These are phyloP conservation scores for Sphaerophoria taeniata DNA, from an alignment of 2,888 invertebrate species.

Conservation along the genomic window DNA sequence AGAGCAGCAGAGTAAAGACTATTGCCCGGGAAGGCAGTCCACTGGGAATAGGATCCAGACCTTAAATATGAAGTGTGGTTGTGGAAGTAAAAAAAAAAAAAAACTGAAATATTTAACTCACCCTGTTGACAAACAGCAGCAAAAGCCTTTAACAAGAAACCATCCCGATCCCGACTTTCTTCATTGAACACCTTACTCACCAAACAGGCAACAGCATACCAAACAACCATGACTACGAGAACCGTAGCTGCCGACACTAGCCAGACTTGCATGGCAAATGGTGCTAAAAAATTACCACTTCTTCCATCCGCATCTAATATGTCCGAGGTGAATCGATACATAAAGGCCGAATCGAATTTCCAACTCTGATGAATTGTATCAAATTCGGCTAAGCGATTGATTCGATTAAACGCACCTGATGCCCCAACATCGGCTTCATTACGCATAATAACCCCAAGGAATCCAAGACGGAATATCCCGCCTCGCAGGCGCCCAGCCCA, in stretches of 20 bases:
- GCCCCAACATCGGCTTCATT: constrained; percentile 81
- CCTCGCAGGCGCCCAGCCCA: constrained; percentile 80
- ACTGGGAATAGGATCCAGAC: constrained; percentile 78
- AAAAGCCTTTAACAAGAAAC: constrained; percentile 76
- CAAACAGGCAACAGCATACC: constrained; percentile 77
- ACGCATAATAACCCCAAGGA: constrained; percentile 79
- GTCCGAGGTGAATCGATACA: constrained; percentile 80
- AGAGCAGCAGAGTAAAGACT: constrained; percentile 78
- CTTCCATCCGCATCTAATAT: constrained; percentile 76
- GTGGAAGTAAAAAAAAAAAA: background rate
- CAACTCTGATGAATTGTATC: constrained; percentile 81
- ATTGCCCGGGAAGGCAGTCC: constrained; percentile 78
- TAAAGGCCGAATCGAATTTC: constrained; percentile 80
- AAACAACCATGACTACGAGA: constrained; percentile 76
- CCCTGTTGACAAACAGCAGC: constrained; percentile 80
- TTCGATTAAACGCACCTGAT: constrained; percentile 79
- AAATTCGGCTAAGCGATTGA: constrained; percentile 80
- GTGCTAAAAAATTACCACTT: constrained; percentile 80
- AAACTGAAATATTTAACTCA: constrained; percentile 20
- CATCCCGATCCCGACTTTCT: constrained; percentile 14
- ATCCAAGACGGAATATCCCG: constrained; percentile 79
- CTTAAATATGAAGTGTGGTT: constrained; percentile 64
- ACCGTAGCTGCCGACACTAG: constrained; percentile 75
- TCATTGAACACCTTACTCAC: constrained; percentile 31
- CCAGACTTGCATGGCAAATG: constrained; percentile 80